phyloP scores from a whole-genome alignment of 2,888 invertebrate genomes.

The Parapristionchus giblindavisi region DNA sequence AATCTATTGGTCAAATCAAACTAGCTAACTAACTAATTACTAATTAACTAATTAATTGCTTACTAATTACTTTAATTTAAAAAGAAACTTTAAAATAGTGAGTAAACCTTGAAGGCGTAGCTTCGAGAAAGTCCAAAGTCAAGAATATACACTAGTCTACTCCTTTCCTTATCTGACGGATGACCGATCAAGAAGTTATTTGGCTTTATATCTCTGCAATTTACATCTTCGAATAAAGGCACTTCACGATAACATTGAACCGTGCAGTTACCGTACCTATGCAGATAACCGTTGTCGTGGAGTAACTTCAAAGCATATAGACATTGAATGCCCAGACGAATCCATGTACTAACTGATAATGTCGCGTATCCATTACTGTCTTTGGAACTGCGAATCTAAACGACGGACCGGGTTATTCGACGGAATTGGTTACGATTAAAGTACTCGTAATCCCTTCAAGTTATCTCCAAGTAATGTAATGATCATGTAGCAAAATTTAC shows the following conservation, averaged over 20 bases:
- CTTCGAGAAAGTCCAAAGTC: conserved; percentile 59
- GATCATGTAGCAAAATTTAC: conserved; percentile 59
- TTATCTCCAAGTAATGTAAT: conserved; percentile 60
- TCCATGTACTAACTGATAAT: conserved; percentile 49
- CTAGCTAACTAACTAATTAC: too few relatives aligned
- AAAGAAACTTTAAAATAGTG: too few relatives aligned
- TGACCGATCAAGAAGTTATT: conserved; percentile 60
- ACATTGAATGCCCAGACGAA: conserved; percentile 55
- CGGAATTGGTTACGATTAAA: background rate
- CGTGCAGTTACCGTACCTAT: conserved; percentile 24
- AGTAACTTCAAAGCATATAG: conserved; percentile 53
- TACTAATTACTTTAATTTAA: too few relatives aligned
- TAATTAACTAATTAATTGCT: too few relatives aligned
- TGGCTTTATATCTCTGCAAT: conserved; percentile 49
- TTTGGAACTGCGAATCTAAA: background rate
- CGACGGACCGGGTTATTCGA: too few relatives aligned
- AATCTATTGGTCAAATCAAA: too few relatives aligned
- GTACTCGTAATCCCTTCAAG: conserved; percentile 48
- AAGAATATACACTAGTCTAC: conserved; percentile 55
- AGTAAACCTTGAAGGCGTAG: conserved; percentile 42
- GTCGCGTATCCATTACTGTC: conserved; percentile 1
- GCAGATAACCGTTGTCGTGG: conserved; percentile 55
- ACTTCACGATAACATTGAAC: background rate
- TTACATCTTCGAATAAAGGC: background rate
- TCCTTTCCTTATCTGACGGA: conserved; percentile 48